Percentiles rank a stretch among this genome's conserved stretches.
Evolutionary conservation across 2,888 invertebrate genomes (phyloP).

Genomic region (Ernsta delagoae): DNA sequence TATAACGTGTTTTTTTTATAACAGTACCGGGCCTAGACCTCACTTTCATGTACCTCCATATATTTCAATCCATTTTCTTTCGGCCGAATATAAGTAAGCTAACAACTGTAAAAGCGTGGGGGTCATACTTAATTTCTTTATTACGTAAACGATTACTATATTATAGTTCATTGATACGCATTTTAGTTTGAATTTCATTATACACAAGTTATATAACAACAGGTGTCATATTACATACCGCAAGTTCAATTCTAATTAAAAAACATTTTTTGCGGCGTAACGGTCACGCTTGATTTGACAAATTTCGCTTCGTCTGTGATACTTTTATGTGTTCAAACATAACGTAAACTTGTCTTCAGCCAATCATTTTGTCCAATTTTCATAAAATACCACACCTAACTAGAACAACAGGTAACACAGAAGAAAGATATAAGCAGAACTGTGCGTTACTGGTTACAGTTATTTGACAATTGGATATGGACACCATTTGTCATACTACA

Average conservation of each 20-base stretch:
- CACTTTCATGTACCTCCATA: no score
- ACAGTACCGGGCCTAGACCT: neutral
- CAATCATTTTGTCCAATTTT: neutral
- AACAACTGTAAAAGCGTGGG: no score
- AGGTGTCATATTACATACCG: neutral
- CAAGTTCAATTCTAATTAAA: neutral
- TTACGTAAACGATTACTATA: no score
- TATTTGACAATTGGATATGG: no score
- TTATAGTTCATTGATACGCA: no score
- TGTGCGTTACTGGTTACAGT: no score
- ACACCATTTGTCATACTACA: no score
- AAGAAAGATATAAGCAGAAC: no score
- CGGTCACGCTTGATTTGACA: neutral
- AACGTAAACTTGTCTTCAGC: neutral
- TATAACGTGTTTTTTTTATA: neutral
- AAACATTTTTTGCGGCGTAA: neutral
- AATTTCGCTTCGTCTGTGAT: neutral
- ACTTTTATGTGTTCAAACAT: neutral
- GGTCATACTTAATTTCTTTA: no score
- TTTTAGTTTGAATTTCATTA: no score
- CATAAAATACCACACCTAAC: neutral
- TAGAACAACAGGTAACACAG: neutral
- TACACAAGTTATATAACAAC: neutral
- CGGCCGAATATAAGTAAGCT: no score
- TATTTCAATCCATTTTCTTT: no score